Evolutionary conservation across 2,797 vertebrate genomes (phyloP), one percentile per base, ranked within the genome.

Genomic region (Poeciliopsis gracilis): DNA sequence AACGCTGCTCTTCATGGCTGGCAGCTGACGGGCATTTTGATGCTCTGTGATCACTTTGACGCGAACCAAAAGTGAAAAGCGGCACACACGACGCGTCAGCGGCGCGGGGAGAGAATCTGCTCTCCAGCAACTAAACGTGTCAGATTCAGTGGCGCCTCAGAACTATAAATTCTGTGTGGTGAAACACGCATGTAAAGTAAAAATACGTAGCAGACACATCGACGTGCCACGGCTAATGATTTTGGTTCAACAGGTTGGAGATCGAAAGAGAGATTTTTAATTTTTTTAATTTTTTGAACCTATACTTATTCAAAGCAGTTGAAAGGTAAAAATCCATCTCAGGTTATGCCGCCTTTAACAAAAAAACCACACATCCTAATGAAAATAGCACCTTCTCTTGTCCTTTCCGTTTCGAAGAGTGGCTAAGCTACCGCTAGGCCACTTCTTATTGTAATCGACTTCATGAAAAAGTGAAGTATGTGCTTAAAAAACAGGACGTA

Each of bases 41-140:
- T 72, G 23, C 25, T 41, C 30, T 78, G 46, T 30, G 77, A 73
- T 73, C 25, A 30, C 73, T 57, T 41, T 30, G 36, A 77, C 13
- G 20, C 12, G 23, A 43, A 53, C 41, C n/a, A 25, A 66, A 25
- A 51, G 45, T 49, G 30, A 36, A 51, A 51, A 51, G 75, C 49
- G 18, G 46, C 13, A 53, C 25, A 69, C 10, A 46, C 46, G 67
- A 57, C 33, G 1, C 8, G 43, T 47, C 59, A 38, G n/a, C 59
- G 46, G 67, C 28, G 18, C 10, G 12, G 57, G 38, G 5, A 55
- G 5, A 55, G 28, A 33, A 2, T 11, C 33, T 30, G 47, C 51
- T 55, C 30, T 53, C 51, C 12, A 10, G 45, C 20, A 47, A 61
- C 45, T 36, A 63, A 66, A 36, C 11, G 11, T 67, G 36, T 67